Conservation (phyloP, 1,140 invertebrate genomes). For the Aphis craccivora region DNA sequence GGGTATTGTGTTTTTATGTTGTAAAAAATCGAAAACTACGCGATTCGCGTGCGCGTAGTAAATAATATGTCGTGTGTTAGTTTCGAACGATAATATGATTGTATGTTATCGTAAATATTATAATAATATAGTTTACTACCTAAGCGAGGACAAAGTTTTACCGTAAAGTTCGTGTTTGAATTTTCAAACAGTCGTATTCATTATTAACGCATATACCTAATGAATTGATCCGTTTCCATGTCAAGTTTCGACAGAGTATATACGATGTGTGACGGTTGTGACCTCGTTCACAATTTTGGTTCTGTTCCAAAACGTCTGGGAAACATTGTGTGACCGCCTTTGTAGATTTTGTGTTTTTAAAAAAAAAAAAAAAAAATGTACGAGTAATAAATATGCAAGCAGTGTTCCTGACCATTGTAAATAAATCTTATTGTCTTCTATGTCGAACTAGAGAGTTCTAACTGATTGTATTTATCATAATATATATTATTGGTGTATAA, state of each 20-base stretch:
- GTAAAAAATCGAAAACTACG: background rate
- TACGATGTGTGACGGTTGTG: background rate
- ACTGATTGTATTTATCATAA: background rate
- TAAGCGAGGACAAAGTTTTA: background rate
- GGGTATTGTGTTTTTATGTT: background rate
- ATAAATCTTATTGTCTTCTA: background rate
- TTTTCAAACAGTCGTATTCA: background rate
- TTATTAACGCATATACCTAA: slow-evolving; percentile 19
- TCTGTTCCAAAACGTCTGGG: slow-evolving; percentile 16
- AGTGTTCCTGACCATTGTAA: background rate
- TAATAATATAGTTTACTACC: background rate
- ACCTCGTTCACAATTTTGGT: slow-evolving; percentile 23
- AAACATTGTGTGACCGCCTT: background rate
- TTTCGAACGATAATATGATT: background rate
- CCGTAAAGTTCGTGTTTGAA: slow-evolving; percentile 19
- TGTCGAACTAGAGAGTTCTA: background rate
- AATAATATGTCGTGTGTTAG: background rate
- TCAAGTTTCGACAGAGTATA: background rate
- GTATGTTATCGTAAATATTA: background rate
- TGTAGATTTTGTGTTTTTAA: background rate
- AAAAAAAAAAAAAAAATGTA: background rate
- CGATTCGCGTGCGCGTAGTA: background rate
- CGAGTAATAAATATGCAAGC: background rate
- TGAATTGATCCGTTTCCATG: background rate
- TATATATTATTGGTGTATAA: background rate